phyloP scores from a whole-genome alignment of 2,797 vertebrate genomes.

The Melanotaenia pygmaea region DNA sequence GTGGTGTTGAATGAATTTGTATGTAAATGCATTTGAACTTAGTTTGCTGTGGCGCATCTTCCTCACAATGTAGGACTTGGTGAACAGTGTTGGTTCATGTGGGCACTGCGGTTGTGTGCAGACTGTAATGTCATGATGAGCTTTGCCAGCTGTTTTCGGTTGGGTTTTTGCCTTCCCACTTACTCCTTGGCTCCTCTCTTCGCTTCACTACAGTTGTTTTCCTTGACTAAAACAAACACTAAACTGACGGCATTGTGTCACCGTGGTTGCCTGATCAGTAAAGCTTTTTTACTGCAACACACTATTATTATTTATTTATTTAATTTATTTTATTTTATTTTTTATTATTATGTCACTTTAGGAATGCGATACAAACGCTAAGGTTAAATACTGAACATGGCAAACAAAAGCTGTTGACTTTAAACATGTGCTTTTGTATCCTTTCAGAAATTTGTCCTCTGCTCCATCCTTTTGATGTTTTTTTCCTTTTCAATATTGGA shows the following conservation, averaged over 20 bases:
- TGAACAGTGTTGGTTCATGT: conserved; percentile 55
- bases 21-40: conserved; percentile 3
- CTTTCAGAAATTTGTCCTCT: conserved; percentile 49
- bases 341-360: conserved; percentile 9
- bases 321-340: conserved; percentile 23
- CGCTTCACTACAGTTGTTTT: conserved; percentile 1
- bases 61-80: conserved; percentile 27
- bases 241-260: neutral
- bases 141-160: conserved; percentile 31
- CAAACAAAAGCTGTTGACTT: conserved; percentile 55
- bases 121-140: conserved; percentile 42
- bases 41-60: conserved; percentile 14
- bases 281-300: conserved; percentile 16
- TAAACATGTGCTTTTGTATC: conserved; percentile 52
- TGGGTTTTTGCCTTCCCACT: conserved; percentile 19
- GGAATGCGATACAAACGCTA: neutral
- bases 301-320: neutral
- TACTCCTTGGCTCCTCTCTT: neutral
- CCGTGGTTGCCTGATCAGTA: conserved; percentile 1
- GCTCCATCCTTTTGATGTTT: conserved; percentile 62
- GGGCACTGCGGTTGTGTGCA: conserved; percentile 56
- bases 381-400: conserved; percentile 29
- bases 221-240: neutral
- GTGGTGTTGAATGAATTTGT: conserved; percentile 1
- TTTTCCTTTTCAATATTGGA: conserved; percentile 60